Base-by-base conservation (phyloP, 2,797 vertebrate species). In the Falco cherrug region DNA sequence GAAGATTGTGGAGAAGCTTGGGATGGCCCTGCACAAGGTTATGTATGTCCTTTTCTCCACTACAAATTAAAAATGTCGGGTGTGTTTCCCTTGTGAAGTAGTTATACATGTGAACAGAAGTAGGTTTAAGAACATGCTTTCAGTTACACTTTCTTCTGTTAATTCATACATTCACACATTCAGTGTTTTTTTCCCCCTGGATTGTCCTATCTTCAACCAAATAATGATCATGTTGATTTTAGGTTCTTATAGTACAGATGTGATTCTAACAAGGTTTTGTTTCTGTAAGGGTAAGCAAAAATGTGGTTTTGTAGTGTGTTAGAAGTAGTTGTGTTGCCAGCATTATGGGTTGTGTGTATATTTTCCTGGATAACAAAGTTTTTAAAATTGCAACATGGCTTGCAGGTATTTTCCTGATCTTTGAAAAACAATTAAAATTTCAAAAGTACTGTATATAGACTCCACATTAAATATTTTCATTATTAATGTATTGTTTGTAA, bases 401-500 rank as follows among this genome's bases (percentile, higher is more conserved):
- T 95, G 77, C 74, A 86, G 81, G 13, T 95, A 90, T 97, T 97
- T 94, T 93, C 80, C 59, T 91, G 87, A 84, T 97, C 92, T 96
- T 97, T 96, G 65, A 96, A 69, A 91, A 92, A 76, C 57, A 92
- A 91, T 69, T 84, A 95, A 96, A 94, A 78, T 67, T 89, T 95
- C 3, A 89, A 94, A 90, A 94, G 56, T 69, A 67, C 84, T 89
- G 81, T 60, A 97, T 93, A 96, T 91, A 90, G 77, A 89, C 94
- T 59, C 83, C 80, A 96, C 54, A 88, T 96, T 96, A 97, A 98
- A 97, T 97, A 97, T 98, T 98, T 96, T 97, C 94, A 91, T 97
- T 97, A 97, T 95, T 95, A 97, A 97, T 98, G 96, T 97, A 96
- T 96, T 98, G 95, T 98, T 98, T 98, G 96, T 97, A 95, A 87